Conservation (phyloP, 2,797 vertebrate species). For the Selene dorsalis region DNA sequence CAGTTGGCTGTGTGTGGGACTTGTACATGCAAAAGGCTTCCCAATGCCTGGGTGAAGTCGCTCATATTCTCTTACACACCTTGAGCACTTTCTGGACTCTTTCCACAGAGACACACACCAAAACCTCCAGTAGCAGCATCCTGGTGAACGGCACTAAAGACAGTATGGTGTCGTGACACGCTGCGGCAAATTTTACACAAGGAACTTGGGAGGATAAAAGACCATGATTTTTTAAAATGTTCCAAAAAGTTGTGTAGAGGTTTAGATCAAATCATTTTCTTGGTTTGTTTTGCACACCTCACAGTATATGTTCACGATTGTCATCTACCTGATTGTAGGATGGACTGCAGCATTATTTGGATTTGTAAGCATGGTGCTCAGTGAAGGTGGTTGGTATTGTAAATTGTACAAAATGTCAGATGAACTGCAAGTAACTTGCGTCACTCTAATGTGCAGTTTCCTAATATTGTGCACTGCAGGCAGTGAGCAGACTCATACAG, state of each 20-base stretch:
- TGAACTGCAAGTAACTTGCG: conserved; percentile 66
- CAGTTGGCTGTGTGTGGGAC: conserved; percentile 43
- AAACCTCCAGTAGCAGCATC: conserved; percentile 53
- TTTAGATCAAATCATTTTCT: conserved; percentile 42
- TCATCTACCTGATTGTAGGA: conserved; percentile 65
- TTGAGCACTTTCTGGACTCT: conserved; percentile 67
- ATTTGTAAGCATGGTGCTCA: conserved; percentile 54
- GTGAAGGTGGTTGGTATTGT: conserved; percentile 61
- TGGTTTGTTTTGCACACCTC: conserved; percentile 64
- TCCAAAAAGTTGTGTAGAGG: conserved; percentile 18
- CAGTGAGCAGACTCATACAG: conserved; percentile 71
- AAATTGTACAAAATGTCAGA: conserved; percentile 70
- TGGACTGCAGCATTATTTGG: conserved; percentile 37
- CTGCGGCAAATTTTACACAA: conserved; percentile 21
- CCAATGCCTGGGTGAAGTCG: conserved; percentile 42
- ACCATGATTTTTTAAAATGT: conserved; percentile 31
- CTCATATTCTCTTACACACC: conserved; percentile 49
- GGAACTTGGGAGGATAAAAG: conserved; percentile 23
- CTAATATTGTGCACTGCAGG: conserved; percentile 75
- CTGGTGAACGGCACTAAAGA: conserved; percentile 36
- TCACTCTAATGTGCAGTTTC: conserved; percentile 65
- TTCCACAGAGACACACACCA: conserved; percentile 51
- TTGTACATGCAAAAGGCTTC: conserved; percentile 47
- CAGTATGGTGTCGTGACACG: conserved; percentile 28
- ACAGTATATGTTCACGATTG: conserved; percentile 59